Conservation (phyloP, 2,113 vertebrate genomes). For the Aphyosemion australe region DNA sequence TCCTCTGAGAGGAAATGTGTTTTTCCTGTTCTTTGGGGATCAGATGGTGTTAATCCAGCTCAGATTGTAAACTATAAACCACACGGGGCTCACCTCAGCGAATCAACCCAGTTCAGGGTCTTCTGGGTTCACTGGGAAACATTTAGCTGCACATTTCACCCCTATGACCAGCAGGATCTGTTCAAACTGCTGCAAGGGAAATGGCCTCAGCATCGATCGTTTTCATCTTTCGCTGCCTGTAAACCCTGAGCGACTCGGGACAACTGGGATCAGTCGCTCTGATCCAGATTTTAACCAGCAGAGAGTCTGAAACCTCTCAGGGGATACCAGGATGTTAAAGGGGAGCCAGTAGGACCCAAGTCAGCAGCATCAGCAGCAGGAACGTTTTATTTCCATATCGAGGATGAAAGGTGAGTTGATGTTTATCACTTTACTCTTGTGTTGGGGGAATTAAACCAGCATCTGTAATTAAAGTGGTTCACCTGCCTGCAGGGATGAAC, state of each 20-base stretch:
- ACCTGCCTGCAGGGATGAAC: too few species aligned
- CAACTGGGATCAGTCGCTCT: conserved; percentile 26
- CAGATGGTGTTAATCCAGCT: too few species aligned
- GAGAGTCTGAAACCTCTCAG: conserved; percentile 1
- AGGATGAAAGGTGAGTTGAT: conserved; percentile 65
- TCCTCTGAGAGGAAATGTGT: too few species aligned
- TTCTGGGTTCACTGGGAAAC: conserved; percentile 37
- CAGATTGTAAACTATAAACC: too few species aligned
- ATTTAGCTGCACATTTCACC: conserved; percentile 24
- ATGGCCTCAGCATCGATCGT: conserved; percentile 61
- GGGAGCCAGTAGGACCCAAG: conserved; percentile 14
- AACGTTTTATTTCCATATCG: conserved; percentile 29
- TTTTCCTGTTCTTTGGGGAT: too few species aligned
- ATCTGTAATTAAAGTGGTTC: too few species aligned
- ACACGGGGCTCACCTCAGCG: not conserved
- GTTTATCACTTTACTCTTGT: too few species aligned
- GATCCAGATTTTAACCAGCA: conserved; percentile 7
- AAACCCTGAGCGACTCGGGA: conserved; percentile 51
- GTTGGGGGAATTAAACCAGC: too few species aligned
- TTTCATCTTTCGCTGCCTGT: conserved; percentile 24
- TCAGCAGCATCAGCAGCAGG: not conserved
- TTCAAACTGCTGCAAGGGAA: conserved; percentile 44
- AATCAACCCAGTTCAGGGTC: conserved; percentile 28
- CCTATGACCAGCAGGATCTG: conserved; percentile 31
- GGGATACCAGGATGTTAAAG: not conserved